Conservation (phyloP, 2,797 vertebrate genomes). For the Cyprinodon diabolis region DNA sequence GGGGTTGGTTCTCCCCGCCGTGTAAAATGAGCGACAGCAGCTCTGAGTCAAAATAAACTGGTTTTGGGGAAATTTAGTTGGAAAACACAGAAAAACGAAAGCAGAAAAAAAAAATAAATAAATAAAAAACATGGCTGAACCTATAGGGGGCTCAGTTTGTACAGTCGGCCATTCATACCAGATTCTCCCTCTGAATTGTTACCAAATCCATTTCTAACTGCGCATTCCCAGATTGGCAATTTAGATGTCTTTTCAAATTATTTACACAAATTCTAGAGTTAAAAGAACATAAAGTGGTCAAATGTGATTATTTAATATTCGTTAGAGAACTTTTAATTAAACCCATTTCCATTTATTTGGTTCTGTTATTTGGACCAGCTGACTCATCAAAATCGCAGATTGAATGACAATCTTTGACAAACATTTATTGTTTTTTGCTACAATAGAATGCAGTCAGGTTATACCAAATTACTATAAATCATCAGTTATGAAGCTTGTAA, state of each 20-base stretch:
- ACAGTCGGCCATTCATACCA: neutral
- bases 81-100: neutral
- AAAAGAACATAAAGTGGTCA: neutral
- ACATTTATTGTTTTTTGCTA: neutral
- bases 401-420: neutral
- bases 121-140: neutral
- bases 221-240: neutral
- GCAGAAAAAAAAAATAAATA: neutral
- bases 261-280: conserved; percentile 2
- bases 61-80: neutral
- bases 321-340: neutral
- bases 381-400: neutral
- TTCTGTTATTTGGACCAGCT: neutral
- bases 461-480: neutral
- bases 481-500: too few species aligned
- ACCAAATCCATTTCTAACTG: neutral
- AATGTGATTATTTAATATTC: neutral
- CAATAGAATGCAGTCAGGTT: neutral
- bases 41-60: conserved; percentile 11
- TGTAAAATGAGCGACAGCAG: conserved; percentile 34
- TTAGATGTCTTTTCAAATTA: neutral
- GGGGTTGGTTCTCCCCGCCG: conserved; percentile 43
- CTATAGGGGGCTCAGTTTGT: neutral
- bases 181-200: neutral
- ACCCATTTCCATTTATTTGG: neutral